These are phyloP conservation scores for Drosophila yakuba DNA, from an alignment of 1,140 invertebrate species.

Conservation along the genomic window DNA sequence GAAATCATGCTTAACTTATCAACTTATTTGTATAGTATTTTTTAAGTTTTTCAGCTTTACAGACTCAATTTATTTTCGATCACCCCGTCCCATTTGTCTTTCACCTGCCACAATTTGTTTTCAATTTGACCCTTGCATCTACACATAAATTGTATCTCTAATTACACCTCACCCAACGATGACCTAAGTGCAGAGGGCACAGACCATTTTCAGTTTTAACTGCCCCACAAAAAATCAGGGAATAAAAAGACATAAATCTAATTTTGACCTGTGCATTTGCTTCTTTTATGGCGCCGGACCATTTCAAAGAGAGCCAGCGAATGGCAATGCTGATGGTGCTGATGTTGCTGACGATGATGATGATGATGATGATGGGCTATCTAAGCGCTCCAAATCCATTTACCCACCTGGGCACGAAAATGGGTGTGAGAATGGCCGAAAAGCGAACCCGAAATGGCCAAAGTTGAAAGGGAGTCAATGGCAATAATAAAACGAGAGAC, in stretches of 20 bases:
- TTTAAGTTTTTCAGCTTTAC: not conserved
- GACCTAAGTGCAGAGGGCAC: conserved; percentile 15
- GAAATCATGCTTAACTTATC: not conserved
- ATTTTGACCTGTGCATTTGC: conserved; percentile 63
- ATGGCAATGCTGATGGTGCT: conserved; percentile 41
- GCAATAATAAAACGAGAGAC: conserved; percentile 70
- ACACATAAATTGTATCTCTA: conserved; percentile 48
- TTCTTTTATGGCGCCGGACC: conserved; percentile 57
- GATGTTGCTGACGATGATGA: conserved; percentile 52
- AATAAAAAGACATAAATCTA: conserved; percentile 68
- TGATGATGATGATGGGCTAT: conserved; percentile 64
- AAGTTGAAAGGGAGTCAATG: conserved; percentile 59
- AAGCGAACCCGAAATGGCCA: conserved; percentile 58
- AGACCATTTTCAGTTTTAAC: conserved; percentile 51
- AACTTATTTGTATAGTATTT: too few species aligned
- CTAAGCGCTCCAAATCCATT: conserved; percentile 76
- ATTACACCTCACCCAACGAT: conserved; percentile 37
- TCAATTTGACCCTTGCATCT: conserved; percentile 36
- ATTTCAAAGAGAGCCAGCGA: conserved; percentile 33
- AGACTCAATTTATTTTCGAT: not conserved
- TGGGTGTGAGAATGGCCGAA: conserved; percentile 47
- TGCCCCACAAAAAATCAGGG: conserved; percentile 52
- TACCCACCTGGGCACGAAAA: conserved; percentile 65
- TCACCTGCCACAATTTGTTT: conserved; percentile 21
- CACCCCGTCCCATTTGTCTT: not conserved